phyloP scores from a whole-genome alignment of 2,797 vertebrate genomes.

The Sebastiscus tertius region DNA sequence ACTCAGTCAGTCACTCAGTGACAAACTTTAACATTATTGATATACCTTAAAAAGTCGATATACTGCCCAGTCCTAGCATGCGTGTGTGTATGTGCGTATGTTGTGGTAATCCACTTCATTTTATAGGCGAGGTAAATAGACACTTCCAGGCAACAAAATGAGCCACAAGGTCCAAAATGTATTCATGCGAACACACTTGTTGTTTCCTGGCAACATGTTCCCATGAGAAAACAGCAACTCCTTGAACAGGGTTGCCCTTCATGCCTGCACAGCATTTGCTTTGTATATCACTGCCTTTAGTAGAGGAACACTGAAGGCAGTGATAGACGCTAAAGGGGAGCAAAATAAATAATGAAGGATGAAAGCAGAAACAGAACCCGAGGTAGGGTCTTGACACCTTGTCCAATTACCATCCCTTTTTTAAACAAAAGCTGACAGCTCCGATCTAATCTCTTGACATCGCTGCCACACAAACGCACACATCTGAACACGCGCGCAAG shows the following conservation, averaged over 20 bases:
- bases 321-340: conserved; percentile 14
- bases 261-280: conserved; percentile 3
- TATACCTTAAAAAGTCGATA: accelerated
- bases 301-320: background rate
- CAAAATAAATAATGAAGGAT: conserved; percentile 40
- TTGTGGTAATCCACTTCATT: background rate
- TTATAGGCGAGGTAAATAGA: conserved; percentile 9
- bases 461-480: conserved; percentile 6
- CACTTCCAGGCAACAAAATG: conserved; percentile 24
- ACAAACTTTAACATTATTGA: too few relatives aligned
- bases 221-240: conserved; percentile 38
- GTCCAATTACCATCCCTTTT: conserved; percentile 59
- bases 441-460: conserved; percentile 47
- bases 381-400: conserved; percentile 39
- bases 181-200: conserved; percentile 24
- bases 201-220: conserved; percentile 65
- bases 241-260: conserved; percentile 25
- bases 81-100: background rate
- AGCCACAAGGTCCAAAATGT: conserved; percentile 29
- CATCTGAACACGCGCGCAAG: conserved; percentile 4
- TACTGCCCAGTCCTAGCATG: background rate
- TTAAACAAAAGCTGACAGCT: conserved; percentile 48
- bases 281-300: background rate
- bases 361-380: conserved; percentile 38
- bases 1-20: too few relatives aligned